Evolutionary conservation across 2,113 vertebrate genomes (phyloP), one percentile per base, ranked within the genome.

Genomic region (Sceloporus undulatus): DNA sequence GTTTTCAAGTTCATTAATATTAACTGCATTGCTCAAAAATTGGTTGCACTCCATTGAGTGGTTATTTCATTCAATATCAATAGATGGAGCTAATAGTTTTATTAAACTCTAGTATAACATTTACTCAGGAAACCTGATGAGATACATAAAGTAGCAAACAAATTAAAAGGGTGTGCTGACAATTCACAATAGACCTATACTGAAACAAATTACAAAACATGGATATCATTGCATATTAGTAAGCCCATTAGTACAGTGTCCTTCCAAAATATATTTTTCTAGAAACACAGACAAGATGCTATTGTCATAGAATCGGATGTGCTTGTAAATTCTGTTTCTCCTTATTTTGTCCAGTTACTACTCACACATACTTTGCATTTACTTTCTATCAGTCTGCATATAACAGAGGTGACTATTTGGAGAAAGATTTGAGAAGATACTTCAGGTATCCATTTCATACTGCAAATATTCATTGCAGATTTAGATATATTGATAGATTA

Each of bases 361-460:
- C 5, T 85, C 11, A 19, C 9, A 59, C 38, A 38, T 59, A 85
- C 16, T n/a, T 25, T 34, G 13, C 34, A 25, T 86, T 86, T 86
- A n/a, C 19, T 23, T 79, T 80, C 74, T 84, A 84, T 56, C 5
- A 29, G 82, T 19, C 82, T 85, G 56, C 59, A 66, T 85, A 66
- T 75, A 77, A 65, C 21, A 40, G 8, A 77, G 34, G 48, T 73
- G 56, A n/a, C 1, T 70, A 29, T 52, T 52, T 68, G 65, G 14
- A 27, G 11, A 16, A 54, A 56, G 68, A 40, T 70, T 16, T 68
- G 27, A 29, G 48, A 52, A 2, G 16, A 66, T 79, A 54, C 27
- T 40, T 85, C 34, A 77, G 84, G 66, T 78, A 76, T 79, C 85
- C 19, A 34, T 86, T 86, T 79, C 19, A 68, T 52, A 86, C 23